Evolutionary conservation across 1,140 invertebrate species (phyloP).

Genomic region (Megalopta genalis): DNA sequence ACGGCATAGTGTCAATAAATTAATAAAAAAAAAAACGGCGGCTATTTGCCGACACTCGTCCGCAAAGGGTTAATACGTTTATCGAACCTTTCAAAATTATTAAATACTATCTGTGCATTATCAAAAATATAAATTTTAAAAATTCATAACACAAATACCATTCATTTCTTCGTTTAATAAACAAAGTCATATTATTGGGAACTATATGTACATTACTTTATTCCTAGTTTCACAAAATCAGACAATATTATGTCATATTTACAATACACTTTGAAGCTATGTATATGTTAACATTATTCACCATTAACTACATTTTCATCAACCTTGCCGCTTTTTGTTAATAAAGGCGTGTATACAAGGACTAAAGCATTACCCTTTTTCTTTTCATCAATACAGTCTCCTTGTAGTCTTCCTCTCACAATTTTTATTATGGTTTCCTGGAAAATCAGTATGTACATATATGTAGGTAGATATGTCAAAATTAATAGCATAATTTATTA

Average conservation of each 20-base stretch:
- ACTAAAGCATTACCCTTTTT: fast-evolving
- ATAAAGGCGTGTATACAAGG: not conserved
- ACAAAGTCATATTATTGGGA: not conserved
- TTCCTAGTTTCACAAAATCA: not conserved
- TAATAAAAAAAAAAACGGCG: too few relatives aligned
- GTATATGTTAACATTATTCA: not conserved
- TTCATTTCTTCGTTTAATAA: not conserved
- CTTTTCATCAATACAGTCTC: slow-evolving; percentile 64
- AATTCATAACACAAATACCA: not conserved
- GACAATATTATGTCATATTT: not conserved
- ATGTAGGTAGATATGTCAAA: not conserved
- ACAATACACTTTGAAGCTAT: not conserved
- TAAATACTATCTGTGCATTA: not conserved
- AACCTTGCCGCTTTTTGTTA: not conserved
- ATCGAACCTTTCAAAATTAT: not conserved
- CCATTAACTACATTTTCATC: not conserved
- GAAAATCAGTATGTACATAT: slow-evolving; percentile 62
- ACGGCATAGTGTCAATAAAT: too few relatives aligned
- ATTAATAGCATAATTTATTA: not conserved
- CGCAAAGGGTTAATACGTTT: too few relatives aligned
- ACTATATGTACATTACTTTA: not conserved
- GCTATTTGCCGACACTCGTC: too few relatives aligned
- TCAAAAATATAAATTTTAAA: not conserved
- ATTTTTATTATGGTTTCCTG: slow-evolving; percentile 81
- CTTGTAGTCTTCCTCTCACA: slow-evolving; percentile 79